Conservation (phyloP, 92 coral and sea anemone genomes). For the Scolanthus callimorphus region DNA sequence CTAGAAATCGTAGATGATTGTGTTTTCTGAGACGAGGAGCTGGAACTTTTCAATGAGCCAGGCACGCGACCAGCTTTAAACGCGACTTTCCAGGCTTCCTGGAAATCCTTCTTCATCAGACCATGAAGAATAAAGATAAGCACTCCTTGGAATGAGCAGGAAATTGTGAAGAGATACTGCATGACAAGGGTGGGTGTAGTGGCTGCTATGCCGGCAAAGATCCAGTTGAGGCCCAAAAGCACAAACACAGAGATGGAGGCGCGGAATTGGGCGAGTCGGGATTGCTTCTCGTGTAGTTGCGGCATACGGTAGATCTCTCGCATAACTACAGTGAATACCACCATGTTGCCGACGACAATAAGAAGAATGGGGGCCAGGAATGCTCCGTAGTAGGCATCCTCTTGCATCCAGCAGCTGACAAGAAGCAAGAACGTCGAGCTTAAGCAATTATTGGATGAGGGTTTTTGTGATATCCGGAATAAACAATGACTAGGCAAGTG, state of each 20-base stretch:
- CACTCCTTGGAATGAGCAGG: constrained; percentile 93
- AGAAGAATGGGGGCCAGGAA: constrained; percentile 90
- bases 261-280: constrained; percentile 72
- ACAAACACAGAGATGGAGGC: constrained; percentile 89
- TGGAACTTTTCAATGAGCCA: constrained; percentile 45
- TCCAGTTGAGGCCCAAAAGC: constrained; percentile 93
- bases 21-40: constrained; percentile 32
- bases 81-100: constrained; percentile 72
- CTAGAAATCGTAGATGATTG: constrained; percentile 33
- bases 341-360: constrained; percentile 60
- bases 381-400: constrained; percentile 69
- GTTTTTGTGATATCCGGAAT: too few relatives aligned
- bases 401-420: constrained; percentile 90
- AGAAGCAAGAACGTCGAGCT: too few relatives aligned
- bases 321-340: constrained; percentile 78
- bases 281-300: constrained; percentile 56
- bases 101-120: constrained; percentile 83
- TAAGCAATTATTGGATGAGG: too few relatives aligned
- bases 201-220: constrained; percentile 91
- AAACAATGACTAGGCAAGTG: too few relatives aligned
- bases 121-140: constrained; percentile 88
- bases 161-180: constrained; percentile 81
- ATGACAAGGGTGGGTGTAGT: constrained; percentile 61
- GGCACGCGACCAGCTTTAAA: constrained; percentile 54
- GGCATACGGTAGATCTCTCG: constrained; percentile 88